phyloP scores from a whole-genome alignment of 2,888 invertebrate genomes.

The Ypsolopha sequella region DNA sequence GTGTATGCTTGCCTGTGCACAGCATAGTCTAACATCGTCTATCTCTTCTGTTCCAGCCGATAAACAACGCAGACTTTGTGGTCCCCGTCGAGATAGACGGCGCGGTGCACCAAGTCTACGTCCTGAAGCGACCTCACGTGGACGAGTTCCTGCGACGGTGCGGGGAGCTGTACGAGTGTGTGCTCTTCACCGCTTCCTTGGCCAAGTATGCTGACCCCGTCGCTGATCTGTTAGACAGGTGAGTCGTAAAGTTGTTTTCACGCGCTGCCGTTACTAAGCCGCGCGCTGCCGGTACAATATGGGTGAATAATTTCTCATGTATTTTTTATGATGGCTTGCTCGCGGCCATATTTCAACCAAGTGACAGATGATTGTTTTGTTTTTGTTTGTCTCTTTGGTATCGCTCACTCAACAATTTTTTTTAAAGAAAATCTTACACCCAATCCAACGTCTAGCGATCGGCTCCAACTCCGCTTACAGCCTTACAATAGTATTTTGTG shows the following conservation, averaged over 20 bases:
- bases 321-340: no score
- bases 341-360: no score
- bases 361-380: no score
- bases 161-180: conserved; percentile 99
- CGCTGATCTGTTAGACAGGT: conserved; percentile 94
- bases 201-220: conserved; percentile 99
- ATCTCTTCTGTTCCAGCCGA: conserved; percentile 79
- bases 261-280: no score
- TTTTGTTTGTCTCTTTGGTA: no score
- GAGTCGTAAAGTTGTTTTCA: conserved; percentile 13
- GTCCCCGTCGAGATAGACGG: conserved; percentile 99
- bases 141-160: conserved; percentile 98
- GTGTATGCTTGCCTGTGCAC: not conserved
- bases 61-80: conserved; percentile 99
- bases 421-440: no score
- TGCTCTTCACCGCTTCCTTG: conserved; percentile 98
- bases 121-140: conserved; percentile 98
- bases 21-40: not conserved
- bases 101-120: conserved; percentile 98
- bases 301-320: no score
- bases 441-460: no score
- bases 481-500: no score
- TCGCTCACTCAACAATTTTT: no score
- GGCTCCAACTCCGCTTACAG: no score
- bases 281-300: no score